Evolutionary conservation across 2,797 vertebrate species (phyloP).

Genomic region (Cirrhinus mrigala): DNA sequence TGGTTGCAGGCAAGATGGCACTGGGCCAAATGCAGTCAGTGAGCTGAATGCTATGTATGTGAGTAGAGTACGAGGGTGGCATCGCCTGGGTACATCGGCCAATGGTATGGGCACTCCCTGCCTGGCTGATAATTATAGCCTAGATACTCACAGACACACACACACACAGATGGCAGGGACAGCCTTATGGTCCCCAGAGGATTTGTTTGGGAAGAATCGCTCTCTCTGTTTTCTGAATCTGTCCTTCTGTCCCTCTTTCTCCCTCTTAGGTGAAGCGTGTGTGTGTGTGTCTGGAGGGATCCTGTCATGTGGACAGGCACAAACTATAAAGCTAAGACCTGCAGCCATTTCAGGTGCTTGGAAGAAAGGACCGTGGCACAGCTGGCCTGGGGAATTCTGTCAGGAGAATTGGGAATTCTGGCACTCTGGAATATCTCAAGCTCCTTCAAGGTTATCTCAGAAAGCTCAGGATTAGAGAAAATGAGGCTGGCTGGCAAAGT

Average conservation of each 20-base stretch:
- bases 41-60: constrained; percentile 44
- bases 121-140: constrained; percentile 60
- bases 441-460: constrained; percentile 45
- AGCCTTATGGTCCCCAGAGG: constrained; percentile 47
- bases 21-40: constrained; percentile 51
- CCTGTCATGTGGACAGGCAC: constrained; percentile 42
- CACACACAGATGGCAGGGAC: constrained; percentile 51
- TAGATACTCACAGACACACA: constrained; percentile 44
- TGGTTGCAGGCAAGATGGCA: constrained; percentile 41
- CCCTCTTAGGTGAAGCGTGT: constrained; percentile 24
- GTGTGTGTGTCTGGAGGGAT: constrained; percentile 41
- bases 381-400: constrained; percentile 47
- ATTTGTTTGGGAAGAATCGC: constrained; percentile 39
- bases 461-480: constrained; percentile 37
- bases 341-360: constrained; percentile 49
- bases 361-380: constrained; percentile 33
- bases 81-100: constrained; percentile 42
- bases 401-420: constrained; percentile 48
- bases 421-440: constrained; percentile 36
- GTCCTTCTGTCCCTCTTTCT: constrained; percentile 35
- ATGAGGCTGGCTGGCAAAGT: constrained; percentile 32
- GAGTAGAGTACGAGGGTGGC: constrained; percentile 42
- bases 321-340: constrained; percentile 47
- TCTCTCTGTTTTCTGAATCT: constrained; percentile 42
- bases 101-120: constrained; percentile 52